A percentile compares a stretch with the other conserved stretches of the same genome.
These are phyloP conservation scores for Gymnosoma rotundatum DNA, from an alignment of 2,888 invertebrate species.

Conservation along the genomic window DNA sequence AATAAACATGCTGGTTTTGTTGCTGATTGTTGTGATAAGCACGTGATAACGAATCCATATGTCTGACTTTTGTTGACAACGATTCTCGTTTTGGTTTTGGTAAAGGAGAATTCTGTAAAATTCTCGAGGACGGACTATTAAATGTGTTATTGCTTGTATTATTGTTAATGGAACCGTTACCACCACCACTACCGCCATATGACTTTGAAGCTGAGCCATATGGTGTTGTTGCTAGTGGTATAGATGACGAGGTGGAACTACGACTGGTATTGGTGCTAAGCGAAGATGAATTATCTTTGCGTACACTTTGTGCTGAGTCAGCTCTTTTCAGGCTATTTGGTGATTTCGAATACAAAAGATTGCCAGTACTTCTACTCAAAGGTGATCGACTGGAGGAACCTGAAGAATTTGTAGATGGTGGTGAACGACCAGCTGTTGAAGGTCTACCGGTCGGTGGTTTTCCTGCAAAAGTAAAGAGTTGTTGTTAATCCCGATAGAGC, in stretches of 20 bases:
- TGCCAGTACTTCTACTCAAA: conserved; percentile 81
- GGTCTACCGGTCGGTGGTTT: conserved; percentile 84
- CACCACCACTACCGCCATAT: conserved; percentile 72
- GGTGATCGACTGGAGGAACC: conserved; percentile 78
- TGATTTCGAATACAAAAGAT: conserved; percentile 77
- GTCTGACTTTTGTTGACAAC: conserved; percentile 83
- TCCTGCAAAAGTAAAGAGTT: conserved; percentile 78
- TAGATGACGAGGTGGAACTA: conserved; percentile 81
- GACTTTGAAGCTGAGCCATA: conserved; percentile 75
- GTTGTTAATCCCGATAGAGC: background rate
- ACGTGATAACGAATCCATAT: conserved; percentile 83
- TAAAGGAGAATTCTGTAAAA: conserved; percentile 80
- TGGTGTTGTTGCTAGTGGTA: conserved; percentile 80
- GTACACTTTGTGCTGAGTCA: conserved; percentile 84
- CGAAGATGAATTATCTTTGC: conserved; percentile 78
- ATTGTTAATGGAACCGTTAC: conserved; percentile 66
- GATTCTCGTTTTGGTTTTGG: conserved; percentile 83
- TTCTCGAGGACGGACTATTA: conserved; percentile 78
- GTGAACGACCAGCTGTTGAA: conserved; percentile 76
- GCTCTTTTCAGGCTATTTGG: conserved; percentile 82
- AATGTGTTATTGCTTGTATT: conserved; percentile 57
- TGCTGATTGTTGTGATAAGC: conserved; percentile 73
- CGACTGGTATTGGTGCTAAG: conserved; percentile 77
- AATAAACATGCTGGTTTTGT: conserved; percentile 53
- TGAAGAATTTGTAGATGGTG: conserved; percentile 76